A percentile compares a stretch with the other conserved stretches of the same genome.
Conservation (phyloP, 1,140 invertebrate genomes). For the Cyclina sinensis region DNA sequence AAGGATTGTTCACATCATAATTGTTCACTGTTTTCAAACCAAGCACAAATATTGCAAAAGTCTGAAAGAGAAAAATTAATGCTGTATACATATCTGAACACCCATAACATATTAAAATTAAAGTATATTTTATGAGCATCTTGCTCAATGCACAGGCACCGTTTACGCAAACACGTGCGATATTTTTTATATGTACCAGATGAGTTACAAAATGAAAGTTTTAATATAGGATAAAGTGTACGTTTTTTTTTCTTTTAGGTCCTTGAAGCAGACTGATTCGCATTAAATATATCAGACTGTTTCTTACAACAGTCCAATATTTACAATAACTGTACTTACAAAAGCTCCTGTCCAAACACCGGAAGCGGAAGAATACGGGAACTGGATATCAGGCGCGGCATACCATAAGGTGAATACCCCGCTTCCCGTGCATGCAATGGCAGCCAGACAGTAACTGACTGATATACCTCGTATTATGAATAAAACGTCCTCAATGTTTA, state of each 20-base stretch:
- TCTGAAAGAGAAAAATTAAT: slow-evolving; percentile 18
- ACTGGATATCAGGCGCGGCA: not conserved
- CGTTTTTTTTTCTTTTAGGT: too few relatives aligned
- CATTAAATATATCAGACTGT: too few relatives aligned
- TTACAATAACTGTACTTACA: slow-evolving; percentile 53
- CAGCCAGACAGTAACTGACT: not conserved
- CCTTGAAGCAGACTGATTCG: too few relatives aligned
- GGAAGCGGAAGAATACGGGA: slow-evolving; percentile 31
- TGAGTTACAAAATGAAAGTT: too few relatives aligned
- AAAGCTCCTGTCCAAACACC: slow-evolving; percentile 54
- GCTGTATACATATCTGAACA: too few relatives aligned
- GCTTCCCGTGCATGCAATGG: slow-evolving; percentile 16
- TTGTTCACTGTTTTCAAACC: not conserved
- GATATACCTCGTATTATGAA: not conserved
- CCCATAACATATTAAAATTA: too few relatives aligned
- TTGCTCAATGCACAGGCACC: too few relatives aligned
- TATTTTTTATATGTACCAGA: too few relatives aligned
- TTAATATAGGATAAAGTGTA: too few relatives aligned
- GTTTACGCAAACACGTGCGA: too few relatives aligned
- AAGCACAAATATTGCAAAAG: not conserved
- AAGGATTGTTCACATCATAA: not conserved
- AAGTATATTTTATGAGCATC: too few relatives aligned
- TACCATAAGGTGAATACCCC: slow-evolving; percentile 32
- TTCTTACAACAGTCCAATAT: too few relatives aligned
- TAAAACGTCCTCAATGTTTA: not conserved